A percentile compares a stretch with the other conserved stretches of the same genome.
Conservation (phyloP, 2,113 vertebrate species). For the Pangasianodon hypophthalmus region DNA sequence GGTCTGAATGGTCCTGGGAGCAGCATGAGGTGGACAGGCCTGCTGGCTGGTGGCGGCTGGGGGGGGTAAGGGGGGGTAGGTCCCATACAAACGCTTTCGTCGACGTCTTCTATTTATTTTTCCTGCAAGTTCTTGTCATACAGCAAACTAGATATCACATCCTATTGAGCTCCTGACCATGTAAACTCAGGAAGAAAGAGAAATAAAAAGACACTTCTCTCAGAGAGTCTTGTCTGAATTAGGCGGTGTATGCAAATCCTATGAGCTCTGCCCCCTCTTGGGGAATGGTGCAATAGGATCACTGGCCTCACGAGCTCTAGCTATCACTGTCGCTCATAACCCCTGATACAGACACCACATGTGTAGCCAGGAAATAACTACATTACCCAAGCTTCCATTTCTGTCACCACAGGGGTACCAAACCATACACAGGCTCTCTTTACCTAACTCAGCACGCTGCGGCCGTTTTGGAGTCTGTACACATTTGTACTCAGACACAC, state of each 20-base stretch:
- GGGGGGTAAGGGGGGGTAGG: slow-evolving; percentile 54
- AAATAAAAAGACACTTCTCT: slow-evolving; percentile 36
- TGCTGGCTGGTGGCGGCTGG: slow-evolving; percentile 61
- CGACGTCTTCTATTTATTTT: slow-evolving; percentile 75
- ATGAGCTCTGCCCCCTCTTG: slow-evolving; percentile 53
- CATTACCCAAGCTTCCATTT: slow-evolving; percentile 59
- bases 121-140: slow-evolving; percentile 71
- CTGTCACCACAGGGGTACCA: slow-evolving; percentile 50
- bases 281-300: slow-evolving; percentile 60
- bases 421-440: slow-evolving; percentile 37
- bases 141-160: slow-evolving; percentile 76
- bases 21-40: slow-evolving; percentile 72
- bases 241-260: slow-evolving; percentile 59
- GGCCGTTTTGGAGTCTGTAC: slow-evolving; percentile 42
- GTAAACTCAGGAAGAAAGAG: slow-evolving; percentile 51
- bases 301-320: slow-evolving; percentile 58
- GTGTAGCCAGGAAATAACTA: slow-evolving; percentile 55
- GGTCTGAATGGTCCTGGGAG: slow-evolving; percentile 72
- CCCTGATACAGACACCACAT: slow-evolving; percentile 52
- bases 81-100: slow-evolving; percentile 62
- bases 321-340: slow-evolving; percentile 63
- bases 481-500: slow-evolving; percentile 10
- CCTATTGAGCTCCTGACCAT: slow-evolving; percentile 47
- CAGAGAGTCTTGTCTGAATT: neutral
- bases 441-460: slow-evolving; percentile 36